phyloP scores from a whole-genome alignment of 2,888 invertebrate genomes.

The Nesidiocoris tenuis region DNA sequence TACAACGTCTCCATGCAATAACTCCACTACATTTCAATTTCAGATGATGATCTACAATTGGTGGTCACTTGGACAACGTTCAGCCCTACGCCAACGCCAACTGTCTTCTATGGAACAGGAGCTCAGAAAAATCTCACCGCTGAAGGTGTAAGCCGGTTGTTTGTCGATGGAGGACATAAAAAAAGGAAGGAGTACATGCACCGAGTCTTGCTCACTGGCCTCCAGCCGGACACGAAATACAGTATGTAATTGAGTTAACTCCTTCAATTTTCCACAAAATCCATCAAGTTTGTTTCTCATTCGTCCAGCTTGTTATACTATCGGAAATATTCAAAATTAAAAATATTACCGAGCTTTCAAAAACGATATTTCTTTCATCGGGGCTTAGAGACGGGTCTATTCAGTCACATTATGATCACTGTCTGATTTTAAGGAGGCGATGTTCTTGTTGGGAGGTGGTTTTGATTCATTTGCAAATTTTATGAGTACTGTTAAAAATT shows the following conservation, averaged over 20 bases:
- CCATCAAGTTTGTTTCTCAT: neutral
- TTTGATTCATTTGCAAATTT: too few relatives aligned
- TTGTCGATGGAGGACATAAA: slow-evolving; percentile 72
- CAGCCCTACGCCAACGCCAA: slow-evolving; percentile 65
- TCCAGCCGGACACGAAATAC: slow-evolving; percentile 66
- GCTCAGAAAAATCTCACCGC: slow-evolving; percentile 55
- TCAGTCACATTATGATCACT: too few relatives aligned
- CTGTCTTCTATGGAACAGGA: slow-evolving; percentile 74
- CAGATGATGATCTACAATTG: slow-evolving; percentile 67
- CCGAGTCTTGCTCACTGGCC: slow-evolving; percentile 64
- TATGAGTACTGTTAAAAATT: too few relatives aligned
- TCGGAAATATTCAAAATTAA: neutral
- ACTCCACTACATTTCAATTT: too few relatives aligned
- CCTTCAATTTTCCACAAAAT: neutral
- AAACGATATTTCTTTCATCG: too few relatives aligned
- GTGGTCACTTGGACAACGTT: slow-evolving; percentile 82
- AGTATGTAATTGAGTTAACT: slow-evolving; percentile 57
- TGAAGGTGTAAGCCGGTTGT: slow-evolving; percentile 62
- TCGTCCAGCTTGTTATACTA: neutral
- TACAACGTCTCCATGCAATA: too few relatives aligned
- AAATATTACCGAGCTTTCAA: too few relatives aligned
- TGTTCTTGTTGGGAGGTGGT: too few relatives aligned
- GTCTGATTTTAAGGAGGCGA: too few relatives aligned
- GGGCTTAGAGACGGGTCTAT: too few relatives aligned
- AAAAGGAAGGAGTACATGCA: slow-evolving; percentile 74